Evolutionary conservation across 2,797 vertebrate species (phyloP).

Genomic region (Sebastolobus altivelis): DNA sequence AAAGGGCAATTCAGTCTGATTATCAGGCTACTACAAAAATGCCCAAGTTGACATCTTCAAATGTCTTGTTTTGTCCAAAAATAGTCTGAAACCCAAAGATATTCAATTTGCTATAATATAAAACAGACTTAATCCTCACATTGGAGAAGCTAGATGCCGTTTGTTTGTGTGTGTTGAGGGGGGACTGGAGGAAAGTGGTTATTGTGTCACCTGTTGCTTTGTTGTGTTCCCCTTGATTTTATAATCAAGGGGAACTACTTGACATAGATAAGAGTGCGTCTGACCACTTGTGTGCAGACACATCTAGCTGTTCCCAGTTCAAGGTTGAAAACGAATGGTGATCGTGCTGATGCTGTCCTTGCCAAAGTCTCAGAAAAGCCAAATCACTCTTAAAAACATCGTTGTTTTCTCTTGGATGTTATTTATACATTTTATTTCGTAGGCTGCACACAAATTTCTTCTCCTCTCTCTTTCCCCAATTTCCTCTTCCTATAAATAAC

Average conservation of each 20-base stretch:
- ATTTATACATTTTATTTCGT: not conserved
- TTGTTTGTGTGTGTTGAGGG: not conserved
- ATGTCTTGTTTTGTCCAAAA: not conserved
- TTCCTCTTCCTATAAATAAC: not conserved
- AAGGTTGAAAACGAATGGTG: not conserved
- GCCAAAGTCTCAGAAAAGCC: not conserved
- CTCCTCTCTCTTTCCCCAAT: not conserved
- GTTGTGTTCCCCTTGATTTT: not conserved
- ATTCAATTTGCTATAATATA: not conserved
- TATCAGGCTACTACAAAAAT: not conserved
- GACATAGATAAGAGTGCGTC: not conserved
- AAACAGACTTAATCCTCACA: not conserved
- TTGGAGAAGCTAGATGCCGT: not conserved
- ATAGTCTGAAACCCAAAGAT: not conserved
- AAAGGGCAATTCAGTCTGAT: constrained; percentile 3
- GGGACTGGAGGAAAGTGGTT: not conserved
- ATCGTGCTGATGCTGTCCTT: not conserved
- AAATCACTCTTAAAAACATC: not conserved
- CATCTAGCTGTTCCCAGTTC: not conserved
- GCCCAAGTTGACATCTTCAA: not conserved
- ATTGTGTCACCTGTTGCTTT: not conserved
- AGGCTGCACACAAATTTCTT: not conserved
- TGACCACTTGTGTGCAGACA: not conserved
- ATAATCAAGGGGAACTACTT: not conserved
- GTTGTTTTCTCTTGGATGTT: not conserved